Percentiles rank a stretch among this genome's conserved stretches.
Evolutionary conservation across 2,888 invertebrate species (phyloP).

Genomic region (Spodoptera picta): DNA sequence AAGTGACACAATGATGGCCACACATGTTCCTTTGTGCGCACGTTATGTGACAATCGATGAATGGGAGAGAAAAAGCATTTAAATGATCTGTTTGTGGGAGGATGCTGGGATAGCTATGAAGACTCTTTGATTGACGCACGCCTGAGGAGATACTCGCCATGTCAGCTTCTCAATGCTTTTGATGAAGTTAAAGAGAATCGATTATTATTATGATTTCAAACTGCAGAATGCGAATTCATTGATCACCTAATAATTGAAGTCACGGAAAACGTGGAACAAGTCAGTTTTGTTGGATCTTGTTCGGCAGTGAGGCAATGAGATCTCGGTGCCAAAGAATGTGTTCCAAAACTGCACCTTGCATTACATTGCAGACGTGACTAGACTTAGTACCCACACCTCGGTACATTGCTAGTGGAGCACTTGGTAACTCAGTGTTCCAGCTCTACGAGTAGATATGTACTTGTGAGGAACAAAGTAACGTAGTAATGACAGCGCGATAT

Average conservation of each 20-base stretch:
- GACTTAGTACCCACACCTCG: not conserved
- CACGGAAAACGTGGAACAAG: too few relatives aligned
- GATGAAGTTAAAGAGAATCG: too few relatives aligned
- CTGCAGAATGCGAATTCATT: too few relatives aligned
- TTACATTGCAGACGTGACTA: conserved; percentile 1
- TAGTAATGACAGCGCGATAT: too few relatives aligned
- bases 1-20: conserved; percentile 48
- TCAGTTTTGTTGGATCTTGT: too few relatives aligned
- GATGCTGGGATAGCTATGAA: conserved; percentile 17
- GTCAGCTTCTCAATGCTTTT: too few relatives aligned
- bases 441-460: too few relatives aligned
- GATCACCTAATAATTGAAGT: too few relatives aligned
- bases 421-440: conserved; percentile 7
- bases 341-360: not conserved
- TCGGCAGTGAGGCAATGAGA: not conserved
- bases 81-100: conserved; percentile 24
- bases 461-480: too few relatives aligned
- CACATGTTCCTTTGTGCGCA: conserved; percentile 44
- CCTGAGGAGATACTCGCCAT: not conserved
- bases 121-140: not conserved
- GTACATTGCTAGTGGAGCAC: conserved; percentile 3
- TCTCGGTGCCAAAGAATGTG: conserved; percentile 8
- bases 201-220: too few relatives aligned
- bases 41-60: conserved; percentile 40
- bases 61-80: conserved; percentile 44